A percentile compares a stretch with the other conserved stretches of the same genome.
These are phyloP conservation scores for Glossosoma conforme DNA, from an alignment of 1,140 invertebrate species.

Conservation along the genomic window DNA sequence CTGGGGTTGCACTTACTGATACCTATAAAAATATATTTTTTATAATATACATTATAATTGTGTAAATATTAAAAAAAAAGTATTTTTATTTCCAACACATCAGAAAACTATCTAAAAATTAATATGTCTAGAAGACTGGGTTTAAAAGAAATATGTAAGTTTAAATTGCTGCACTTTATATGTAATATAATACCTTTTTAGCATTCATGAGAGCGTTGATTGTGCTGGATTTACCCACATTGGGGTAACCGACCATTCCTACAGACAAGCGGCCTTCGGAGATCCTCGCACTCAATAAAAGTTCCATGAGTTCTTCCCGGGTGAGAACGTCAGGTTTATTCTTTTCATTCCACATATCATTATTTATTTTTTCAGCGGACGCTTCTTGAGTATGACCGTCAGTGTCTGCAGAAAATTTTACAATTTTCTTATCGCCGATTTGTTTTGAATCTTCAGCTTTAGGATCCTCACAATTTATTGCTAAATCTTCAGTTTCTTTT, in stretches of 20 bases:
- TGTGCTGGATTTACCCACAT: slow-evolving; percentile 99
- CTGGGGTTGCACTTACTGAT: slow-evolving; percentile 92
- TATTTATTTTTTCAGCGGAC: too few relatives aligned
- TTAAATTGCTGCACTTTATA: too few relatives aligned
- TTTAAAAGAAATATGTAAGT: slow-evolving; percentile 70
- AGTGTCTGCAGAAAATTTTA: too few relatives aligned
- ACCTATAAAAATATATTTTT: slow-evolving; percentile 45
- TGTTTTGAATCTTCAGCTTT: too few relatives aligned
- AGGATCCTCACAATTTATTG: too few relatives aligned
- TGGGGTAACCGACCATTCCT: slow-evolving; percentile 96
- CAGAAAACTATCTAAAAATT: too few relatives aligned
- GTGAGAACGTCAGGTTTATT: slow-evolving; percentile 53
- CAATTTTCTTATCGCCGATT: too few relatives aligned
- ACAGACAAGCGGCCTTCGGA: slow-evolving; percentile 62
- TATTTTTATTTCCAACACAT: not conserved
- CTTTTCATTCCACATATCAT: slow-evolving; percentile 29
- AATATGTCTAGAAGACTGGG: slow-evolving; percentile 39
- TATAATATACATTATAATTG: not conserved
- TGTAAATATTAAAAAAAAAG: not conserved
- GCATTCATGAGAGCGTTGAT: slow-evolving; percentile 87
- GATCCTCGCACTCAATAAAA: slow-evolving; percentile 64
- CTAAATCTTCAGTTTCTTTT: too few relatives aligned
- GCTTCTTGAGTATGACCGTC: too few relatives aligned
- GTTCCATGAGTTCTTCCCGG: slow-evolving; percentile 55
- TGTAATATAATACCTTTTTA: slow-evolving; percentile 70